Conservation (phyloP, 2,113 vertebrate species). For the Actenoides hombroni region DNA sequence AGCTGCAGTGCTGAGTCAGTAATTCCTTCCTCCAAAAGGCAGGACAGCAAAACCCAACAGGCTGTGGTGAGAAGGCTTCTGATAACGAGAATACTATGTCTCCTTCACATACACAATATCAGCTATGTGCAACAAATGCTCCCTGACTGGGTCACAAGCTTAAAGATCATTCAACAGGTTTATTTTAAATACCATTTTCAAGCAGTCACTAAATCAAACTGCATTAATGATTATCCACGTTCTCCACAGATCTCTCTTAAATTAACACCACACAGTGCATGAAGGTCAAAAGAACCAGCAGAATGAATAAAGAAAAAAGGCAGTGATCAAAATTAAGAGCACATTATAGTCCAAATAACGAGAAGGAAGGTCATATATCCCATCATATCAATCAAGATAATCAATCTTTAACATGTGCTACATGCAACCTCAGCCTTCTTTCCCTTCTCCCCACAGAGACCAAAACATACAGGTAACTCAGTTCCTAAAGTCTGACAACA, state of each 20-base stretch:
- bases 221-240: neutral
- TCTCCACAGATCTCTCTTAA: neutral
- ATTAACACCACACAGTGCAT: neutral
- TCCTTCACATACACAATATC: neutral
- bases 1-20: conserved; percentile 16
- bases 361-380: neutral
- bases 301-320: neutral
- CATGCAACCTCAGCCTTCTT: neutral
- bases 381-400: neutral
- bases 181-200: neutral
- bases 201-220: neutral
- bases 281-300: conserved; percentile 8
- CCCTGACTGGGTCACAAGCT: neutral
- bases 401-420: neutral
- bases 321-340: neutral
- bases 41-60: neutral
- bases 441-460: neutral
- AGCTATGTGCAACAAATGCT: neutral
- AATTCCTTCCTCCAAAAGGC: neutral
- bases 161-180: neutral
- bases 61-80: neutral
- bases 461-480: neutral
- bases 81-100: neutral
- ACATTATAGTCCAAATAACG: neutral
- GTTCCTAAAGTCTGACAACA: neutral